Conservation (phyloP, 2,797 vertebrate species). For the Sciurus vulgaris region DNA sequence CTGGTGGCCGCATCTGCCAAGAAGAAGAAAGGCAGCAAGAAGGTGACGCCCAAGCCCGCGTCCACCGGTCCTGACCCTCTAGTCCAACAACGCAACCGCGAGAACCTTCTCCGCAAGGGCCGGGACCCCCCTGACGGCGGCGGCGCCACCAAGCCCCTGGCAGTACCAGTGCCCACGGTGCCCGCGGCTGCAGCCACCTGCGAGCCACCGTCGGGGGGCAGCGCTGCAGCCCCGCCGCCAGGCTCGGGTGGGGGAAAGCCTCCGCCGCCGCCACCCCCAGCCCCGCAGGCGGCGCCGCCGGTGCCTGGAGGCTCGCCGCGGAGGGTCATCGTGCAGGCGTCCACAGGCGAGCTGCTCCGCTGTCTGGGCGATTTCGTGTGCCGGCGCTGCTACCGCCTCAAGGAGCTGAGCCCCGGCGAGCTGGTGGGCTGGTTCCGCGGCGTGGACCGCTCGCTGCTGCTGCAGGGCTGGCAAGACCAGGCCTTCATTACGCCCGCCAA, state of each 20-base stretch:
- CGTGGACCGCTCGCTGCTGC: constrained; percentile 96
- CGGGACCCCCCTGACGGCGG: constrained; percentile 85
- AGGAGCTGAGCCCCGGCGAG: constrained; percentile 94
- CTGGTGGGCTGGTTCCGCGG: constrained; percentile 97
- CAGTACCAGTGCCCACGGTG: constrained; percentile 91
- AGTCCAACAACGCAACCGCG: constrained; percentile 90
- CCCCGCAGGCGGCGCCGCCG: constrained; percentile 88
- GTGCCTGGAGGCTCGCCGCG: constrained; percentile 90
- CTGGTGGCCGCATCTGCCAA: constrained; percentile 93
- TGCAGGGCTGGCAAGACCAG: constrained; percentile 99
- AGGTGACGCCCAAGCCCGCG: constrained; percentile 90
- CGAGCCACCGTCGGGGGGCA: constrained; percentile 83
- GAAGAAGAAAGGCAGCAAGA: constrained; percentile 92
- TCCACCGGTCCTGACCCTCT: constrained; percentile 88
- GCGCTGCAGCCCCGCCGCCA: constrained; percentile 81
- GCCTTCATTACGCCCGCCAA: constrained; percentile 98
- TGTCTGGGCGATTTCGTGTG: constrained; percentile 97
- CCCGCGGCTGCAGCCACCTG: constrained; percentile 88
- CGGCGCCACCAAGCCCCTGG: constrained; percentile 88
- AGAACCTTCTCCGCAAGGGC: constrained; percentile 90
- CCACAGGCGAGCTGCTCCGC: constrained; percentile 96
- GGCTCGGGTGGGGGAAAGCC: constrained; percentile 87
- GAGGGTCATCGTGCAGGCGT: constrained; percentile 96
- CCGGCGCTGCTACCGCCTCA: constrained; percentile 95
- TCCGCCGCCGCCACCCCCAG: constrained; percentile 89